Base-by-base conservation (phyloP, 2,888 invertebrate species). In the Latrodectus elegans region DNA sequence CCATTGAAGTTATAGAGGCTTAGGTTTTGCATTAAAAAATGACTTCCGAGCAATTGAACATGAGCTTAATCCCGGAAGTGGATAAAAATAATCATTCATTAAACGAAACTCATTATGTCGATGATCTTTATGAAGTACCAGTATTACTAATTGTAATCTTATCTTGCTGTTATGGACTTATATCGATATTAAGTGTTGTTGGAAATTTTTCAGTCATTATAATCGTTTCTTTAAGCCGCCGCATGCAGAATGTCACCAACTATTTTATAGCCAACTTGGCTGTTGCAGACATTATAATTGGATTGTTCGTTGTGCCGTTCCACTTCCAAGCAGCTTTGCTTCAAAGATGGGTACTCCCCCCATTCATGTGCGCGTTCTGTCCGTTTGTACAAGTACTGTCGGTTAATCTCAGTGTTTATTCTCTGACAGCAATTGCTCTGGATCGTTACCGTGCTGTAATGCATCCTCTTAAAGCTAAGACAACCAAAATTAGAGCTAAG, bases 271-370 rank as follows among this genome's bases (percentile, higher is more conserved):
- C 96, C 17, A 97, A 97, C 93, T 93, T 97, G 92, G 96, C 96
- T 4, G 93, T 96, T 90, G 96, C 96, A 49, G 97, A 97, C 92
- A 96, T 97, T 91, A 95, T 96, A 89, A 96, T 97, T 91, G 96
- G 96, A 87, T 93, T 96, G 90, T 96, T 96, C 91, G 95, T 95
- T 89, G 96, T 96, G 92, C 97, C 97, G 90, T 97, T 97, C 93
- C 94, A 96, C 95, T 97, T 97, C 92, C 96, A 97, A 94, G 96
- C 97, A 6, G 97, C 97, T 4, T 93, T 97, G 71, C 93, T 97
- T 14, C 97, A 97, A 92, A 93, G 95, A 90, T 97, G 97, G 97
- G 94, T 95, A 91, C 93, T 97, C 71, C 97, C 97, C 0, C 93
- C 95, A 91, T 96, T 97, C 92, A 95, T 97, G 95, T 97, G 97